Base-by-base conservation (phyloP, 1,140 invertebrate genomes). In the Papilio dardanus region DNA sequence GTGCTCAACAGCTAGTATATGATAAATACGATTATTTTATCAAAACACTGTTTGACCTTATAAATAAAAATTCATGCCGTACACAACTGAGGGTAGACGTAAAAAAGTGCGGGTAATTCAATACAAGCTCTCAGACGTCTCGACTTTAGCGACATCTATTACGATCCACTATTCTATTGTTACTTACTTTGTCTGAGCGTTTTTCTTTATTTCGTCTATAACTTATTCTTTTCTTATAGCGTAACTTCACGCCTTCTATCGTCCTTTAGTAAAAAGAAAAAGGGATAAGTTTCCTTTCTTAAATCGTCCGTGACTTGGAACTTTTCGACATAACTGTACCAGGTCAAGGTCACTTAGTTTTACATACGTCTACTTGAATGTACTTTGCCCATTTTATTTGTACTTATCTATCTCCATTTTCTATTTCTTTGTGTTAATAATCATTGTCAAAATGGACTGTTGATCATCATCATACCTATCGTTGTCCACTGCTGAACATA, bases 81-180 rank as follows among this genome's bases (percentile, higher is more conserved):
- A 62, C 54, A 62, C 30, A 62, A 62, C 54, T 30, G 2, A 3
- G 24, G 24, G 10, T 62, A 30, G 54, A 62, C 24, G 24, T 33
- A 66, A 66, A 62, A 62, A 30, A 19, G 14, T 16, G 28, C 33
- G 5, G 10, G 35, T 69, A 69, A 69, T 69, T 37, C 33, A 69
- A 69, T 69, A 69, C 67, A 40, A 69, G 31, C 67, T 69, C 67
- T 69, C 67, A 69, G 67, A 69, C 67, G 67, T 3, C 67, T 33
- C 19, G 67, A 69, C 67, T 69, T 69, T 6, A 24, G 31, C 33
- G 35, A 69, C 67, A 69, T 69, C 67, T 69, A 67, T 67, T 69
- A 69, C 33, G 35, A 37, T 37, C 67, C n/a, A 40, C 33, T 37
- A 33, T 68, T 69, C 67, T 69, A 69, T 69, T 69, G 67, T 69